A percentile compares a stretch with the other conserved stretches of the same genome.
Evolutionary conservation across 2,797 vertebrate genomes (phyloP).

Genomic region (Sebastes diaconus): DNA sequence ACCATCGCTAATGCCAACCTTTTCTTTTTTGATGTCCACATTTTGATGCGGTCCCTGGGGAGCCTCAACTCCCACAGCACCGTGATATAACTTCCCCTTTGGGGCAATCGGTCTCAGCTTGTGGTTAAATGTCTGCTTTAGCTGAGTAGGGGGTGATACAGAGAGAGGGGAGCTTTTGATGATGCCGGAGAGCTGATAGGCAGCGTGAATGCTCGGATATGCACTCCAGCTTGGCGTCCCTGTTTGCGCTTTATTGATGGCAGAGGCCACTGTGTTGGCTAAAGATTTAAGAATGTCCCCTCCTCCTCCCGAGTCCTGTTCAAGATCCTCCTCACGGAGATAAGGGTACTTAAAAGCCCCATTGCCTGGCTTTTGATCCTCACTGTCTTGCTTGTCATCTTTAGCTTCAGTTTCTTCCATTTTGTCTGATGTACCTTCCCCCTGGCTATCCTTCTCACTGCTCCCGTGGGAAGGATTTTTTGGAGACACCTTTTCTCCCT

Average conservation of each 20-base stretch:
- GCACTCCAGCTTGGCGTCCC: conserved; percentile 99
- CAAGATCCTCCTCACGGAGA: conserved; percentile 97
- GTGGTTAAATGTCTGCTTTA: conserved; percentile 91
- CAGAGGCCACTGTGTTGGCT: conserved; percentile 98
- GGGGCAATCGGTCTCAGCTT: conserved; percentile 96
- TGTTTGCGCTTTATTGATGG: conserved; percentile 99
- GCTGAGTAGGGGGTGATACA: conserved; percentile 89
- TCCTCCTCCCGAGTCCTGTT: conserved; percentile 93
- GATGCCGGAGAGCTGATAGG: conserved; percentile 96
- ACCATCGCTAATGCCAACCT: conserved; percentile 79
- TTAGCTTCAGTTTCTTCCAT: conserved; percentile 86
- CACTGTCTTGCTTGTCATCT: conserved; percentile 86
- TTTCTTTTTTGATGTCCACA: conserved; percentile 93
- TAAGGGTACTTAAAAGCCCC: conserved; percentile 95
- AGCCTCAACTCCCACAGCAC: conserved; percentile 77
- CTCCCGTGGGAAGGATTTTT: conserved; percentile 81
- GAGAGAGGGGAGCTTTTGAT: conserved; percentile 88
- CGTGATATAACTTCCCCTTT: conserved; percentile 89
- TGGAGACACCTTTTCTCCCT: conserved; percentile 84
- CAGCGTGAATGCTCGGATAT: conserved; percentile 97
- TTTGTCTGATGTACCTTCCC: conserved; percentile 86
- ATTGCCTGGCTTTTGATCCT: conserved; percentile 88
- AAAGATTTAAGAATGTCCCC: conserved; percentile 98
- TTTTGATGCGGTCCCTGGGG: conserved; percentile 86
- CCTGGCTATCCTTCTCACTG: conserved; percentile 83